Conservation (phyloP, 2,888 invertebrate genomes). For the Stenolophus ochropezus region DNA sequence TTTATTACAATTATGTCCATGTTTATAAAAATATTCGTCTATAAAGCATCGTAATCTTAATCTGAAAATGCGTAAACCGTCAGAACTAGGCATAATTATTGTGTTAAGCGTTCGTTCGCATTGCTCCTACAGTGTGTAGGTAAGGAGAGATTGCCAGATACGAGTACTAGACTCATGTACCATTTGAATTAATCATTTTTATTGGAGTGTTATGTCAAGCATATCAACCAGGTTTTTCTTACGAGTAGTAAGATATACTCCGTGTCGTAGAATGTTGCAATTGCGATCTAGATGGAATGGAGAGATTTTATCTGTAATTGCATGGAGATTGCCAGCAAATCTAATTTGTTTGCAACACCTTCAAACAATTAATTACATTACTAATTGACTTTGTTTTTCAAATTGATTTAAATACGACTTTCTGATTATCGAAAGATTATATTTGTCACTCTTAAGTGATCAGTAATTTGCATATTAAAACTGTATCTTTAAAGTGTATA, state of each 20-base stretch:
- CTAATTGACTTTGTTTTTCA: no score
- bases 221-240: slow-evolving; percentile 40
- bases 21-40: not conserved
- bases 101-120: slow-evolving; percentile 4
- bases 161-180: not conserved
- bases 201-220: slow-evolving; percentile 42
- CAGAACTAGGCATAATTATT: slow-evolving; percentile 5
- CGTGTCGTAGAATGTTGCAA: not conserved
- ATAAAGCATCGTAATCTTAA: not conserved
- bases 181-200: slow-evolving; percentile 49
- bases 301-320: not conserved
- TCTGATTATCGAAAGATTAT: no score
- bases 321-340: not conserved
- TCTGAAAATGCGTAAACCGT: not conserved
- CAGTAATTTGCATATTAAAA: no score
- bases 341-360: not conserved
- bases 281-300: not conserved
- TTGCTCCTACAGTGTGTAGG: slow-evolving; percentile 24
- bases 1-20: not conserved
- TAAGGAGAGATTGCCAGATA: slow-evolving; percentile 4
- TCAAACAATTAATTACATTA: not conserved
- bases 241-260: not conserved
- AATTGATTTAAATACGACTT: no score
- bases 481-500: no score
- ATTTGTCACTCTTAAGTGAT: no score